Base-by-base conservation (phyloP, 2,797 vertebrate genomes). In the Leptatherina wallacei region DNA sequence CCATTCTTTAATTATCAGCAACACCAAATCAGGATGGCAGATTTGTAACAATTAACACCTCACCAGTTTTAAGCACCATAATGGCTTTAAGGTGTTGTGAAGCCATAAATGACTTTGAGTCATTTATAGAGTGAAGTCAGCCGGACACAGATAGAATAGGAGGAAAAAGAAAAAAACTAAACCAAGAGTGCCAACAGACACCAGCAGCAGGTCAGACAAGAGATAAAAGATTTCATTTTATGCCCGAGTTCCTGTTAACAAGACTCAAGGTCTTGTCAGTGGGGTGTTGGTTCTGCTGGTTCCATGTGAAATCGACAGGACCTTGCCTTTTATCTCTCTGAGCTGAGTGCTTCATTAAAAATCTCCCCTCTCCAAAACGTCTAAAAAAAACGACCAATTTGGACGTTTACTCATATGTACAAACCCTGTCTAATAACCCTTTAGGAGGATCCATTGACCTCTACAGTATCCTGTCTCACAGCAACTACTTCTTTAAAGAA, bases 211-310 rank as follows among this genome's bases (percentile, higher is more conserved):
- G 32, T 77, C 69, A 75, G 24, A 67, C 24, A 57, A 36, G 14
- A 51, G 36, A 78, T 54, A 6, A 73, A 66, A 71, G 42, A 65
- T 77, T 77, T 78, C 22, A 69, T 77, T 85, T 80, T 80, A 72
- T 80, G 76, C 74, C 57, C 35, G 61, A 66, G 12, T 54, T 69
- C 65, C 57, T 72, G 58, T 61, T 63, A 63, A 71, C 68, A 42
- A 69, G 47, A 74, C 4, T 40, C 13, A 29, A 27, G 36, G 22
- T 40, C 33, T 60, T 58, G 16, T 66, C 76, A 85, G 57, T 7
- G 38, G 33, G 80, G 40, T n/a, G 4, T 77, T 64, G 70, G 72
- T 30, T 63, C 76, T 77, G 68, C 60, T 65, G 65, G 57, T 71
- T 61, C 27, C 33, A 40, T 68, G 54, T 44, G 59, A 70, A 63